These are phyloP conservation scores for Dendrolimus pini DNA, from an alignment of 2,888 invertebrate species.

Conservation along the genomic window DNA sequence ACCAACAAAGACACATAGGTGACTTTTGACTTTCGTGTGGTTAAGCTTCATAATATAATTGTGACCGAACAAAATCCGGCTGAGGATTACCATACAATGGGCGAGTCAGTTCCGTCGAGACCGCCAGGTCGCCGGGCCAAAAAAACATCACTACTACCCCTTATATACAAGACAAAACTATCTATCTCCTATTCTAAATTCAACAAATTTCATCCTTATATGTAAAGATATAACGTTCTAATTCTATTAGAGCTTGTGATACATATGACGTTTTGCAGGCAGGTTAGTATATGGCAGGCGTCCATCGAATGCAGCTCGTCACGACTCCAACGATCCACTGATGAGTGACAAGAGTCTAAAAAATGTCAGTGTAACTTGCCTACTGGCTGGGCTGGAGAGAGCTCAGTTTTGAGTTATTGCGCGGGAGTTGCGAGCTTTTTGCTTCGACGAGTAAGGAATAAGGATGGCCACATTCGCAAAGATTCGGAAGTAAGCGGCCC, in stretches of 20 bases:
- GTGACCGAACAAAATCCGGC: constrained; percentile 73
- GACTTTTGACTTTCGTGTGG: constrained; percentile 73
- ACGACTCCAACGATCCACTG: constrained; percentile 66
- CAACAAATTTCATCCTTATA: not conserved
- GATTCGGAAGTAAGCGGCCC: no score
- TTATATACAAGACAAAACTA: constrained; percentile 5
- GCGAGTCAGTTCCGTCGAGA: constrained; percentile 67
- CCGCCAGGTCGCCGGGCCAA: constrained; percentile 71
- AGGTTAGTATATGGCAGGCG: constrained; percentile 60
- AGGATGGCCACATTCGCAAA: not conserved
- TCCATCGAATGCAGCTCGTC: constrained; percentile 70
- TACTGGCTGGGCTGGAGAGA: constrained; percentile 31
- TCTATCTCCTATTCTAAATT: not conserved
- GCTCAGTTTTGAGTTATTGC: constrained; percentile 67
- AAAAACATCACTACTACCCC: constrained; percentile 67
- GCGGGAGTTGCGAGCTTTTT: constrained; percentile 33
- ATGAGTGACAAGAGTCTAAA: constrained; percentile 70
- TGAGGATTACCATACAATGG: constrained; percentile 74
- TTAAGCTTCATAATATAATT: constrained; percentile 76
- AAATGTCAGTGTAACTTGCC: constrained; percentile 64
- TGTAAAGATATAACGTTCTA: not conserved
- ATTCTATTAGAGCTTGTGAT: not conserved
- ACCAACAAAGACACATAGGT: constrained; percentile 57
- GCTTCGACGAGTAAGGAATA: not conserved
- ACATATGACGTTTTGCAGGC: constrained; percentile 12